Percentiles rank a stretch among this genome's conserved stretches.
Evolutionary conservation across 2,888 invertebrate species (phyloP).

Genomic region (Protophormia terraenovae): DNA sequence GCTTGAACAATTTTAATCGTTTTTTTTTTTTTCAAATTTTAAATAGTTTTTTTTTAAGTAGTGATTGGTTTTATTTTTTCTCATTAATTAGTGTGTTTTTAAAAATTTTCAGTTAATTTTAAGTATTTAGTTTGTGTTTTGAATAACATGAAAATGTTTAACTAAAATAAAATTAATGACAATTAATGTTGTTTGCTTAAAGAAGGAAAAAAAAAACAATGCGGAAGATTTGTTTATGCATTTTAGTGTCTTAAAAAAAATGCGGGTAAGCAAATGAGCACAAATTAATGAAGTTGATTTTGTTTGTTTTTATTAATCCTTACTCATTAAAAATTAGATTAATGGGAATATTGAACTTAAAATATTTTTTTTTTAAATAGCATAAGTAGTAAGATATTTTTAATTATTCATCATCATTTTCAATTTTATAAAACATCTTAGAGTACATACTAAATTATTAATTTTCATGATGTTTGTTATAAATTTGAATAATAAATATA

Average conservation of each 20-base stretch:
- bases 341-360: background rate
- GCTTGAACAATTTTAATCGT: constrained; percentile 12
- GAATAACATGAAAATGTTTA: background rate
- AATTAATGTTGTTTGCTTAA: background rate
- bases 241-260: background rate
- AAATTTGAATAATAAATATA: too few species aligned
- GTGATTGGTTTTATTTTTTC: background rate
- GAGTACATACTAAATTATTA: too few species aligned
- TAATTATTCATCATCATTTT: too few species aligned
- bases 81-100: constrained; percentile 29
- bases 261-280: constrained; percentile 41
- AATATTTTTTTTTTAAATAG: too few species aligned
- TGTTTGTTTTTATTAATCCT: background rate
- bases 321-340: background rate
- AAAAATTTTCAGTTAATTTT: constrained; percentile 6
- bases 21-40: background rate
- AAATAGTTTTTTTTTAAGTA: background rate
- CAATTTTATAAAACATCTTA: too few species aligned
- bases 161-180: constrained; percentile 29
- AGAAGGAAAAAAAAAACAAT: too few species aligned
- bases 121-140: constrained; percentile 16
- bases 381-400: too few species aligned
- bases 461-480: too few species aligned
- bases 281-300: background rate
- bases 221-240: constrained; percentile 40